These are phyloP conservation scores for Cheracebus regulus DNA, from an alignment of 2,797 vertebrate genomes.

Conservation along the genomic window DNA sequence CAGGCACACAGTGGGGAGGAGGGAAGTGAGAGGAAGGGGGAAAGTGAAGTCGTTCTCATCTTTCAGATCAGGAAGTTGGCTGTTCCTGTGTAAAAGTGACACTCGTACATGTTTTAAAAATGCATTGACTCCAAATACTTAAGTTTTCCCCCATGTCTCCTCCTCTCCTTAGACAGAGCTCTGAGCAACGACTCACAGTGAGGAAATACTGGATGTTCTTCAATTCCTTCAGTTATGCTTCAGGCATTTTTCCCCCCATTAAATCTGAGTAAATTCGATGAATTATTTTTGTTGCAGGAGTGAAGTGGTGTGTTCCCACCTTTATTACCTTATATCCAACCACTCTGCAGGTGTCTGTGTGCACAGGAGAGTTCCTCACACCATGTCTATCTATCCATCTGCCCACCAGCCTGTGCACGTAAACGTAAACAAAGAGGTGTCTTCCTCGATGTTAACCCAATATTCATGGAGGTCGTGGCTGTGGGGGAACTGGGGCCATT, in stretches of 20 bases:
- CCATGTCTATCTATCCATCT: not conserved
- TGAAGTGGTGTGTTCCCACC: not conserved
- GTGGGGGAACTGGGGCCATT: not conserved
- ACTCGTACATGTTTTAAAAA: not conserved
- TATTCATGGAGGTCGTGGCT: not conserved
- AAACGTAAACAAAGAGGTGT: not conserved
- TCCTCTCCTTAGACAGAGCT: not conserved
- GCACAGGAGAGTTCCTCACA: not conserved
- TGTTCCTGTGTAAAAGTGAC: not conserved
- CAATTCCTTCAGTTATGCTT: too few relatives aligned
- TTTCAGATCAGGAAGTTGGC: not conserved
- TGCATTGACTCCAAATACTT: not conserved
- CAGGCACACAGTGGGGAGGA: not conserved
- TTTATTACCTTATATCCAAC: not conserved
- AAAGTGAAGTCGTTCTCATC: too few relatives aligned
- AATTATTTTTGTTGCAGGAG: not conserved
- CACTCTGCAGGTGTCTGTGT: fast-evolving
- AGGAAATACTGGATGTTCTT: too few relatives aligned
- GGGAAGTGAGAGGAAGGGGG: not conserved
- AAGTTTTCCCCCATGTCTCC: too few relatives aligned
- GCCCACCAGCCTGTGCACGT: too few relatives aligned
- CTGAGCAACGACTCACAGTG: not conserved
- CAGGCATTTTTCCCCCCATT: not conserved
- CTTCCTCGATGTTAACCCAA: not conserved
- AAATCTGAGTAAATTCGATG: not conserved